phyloP scores from a whole-genome alignment of 2,888 invertebrate species.

The Digitonthophagus gazella region DNA sequence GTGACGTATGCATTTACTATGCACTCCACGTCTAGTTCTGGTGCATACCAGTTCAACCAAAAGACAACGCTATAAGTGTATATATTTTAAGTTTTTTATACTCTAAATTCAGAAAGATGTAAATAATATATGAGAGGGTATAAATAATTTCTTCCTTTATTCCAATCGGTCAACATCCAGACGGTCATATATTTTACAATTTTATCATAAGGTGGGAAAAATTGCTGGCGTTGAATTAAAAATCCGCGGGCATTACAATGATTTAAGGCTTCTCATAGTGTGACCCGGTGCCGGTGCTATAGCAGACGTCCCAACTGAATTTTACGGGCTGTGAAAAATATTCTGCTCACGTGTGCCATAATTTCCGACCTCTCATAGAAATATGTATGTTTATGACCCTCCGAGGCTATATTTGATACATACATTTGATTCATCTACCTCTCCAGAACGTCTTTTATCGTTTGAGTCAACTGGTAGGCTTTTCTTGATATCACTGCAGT shows the following conservation, averaged over 20 bases:
- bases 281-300: not conserved
- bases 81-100: too few species aligned
- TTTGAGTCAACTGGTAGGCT: too few species aligned
- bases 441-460: not conserved
- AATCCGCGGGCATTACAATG: not conserved
- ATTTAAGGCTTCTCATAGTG: not conserved
- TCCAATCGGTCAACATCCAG: not conserved
- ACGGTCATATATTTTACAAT: not conserved
- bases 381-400: not conserved
- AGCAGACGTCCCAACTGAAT: not conserved
- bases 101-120: too few species aligned
- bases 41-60: too few species aligned
- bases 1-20: too few species aligned
- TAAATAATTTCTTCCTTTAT: too few species aligned
- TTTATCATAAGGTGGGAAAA: not conserved
- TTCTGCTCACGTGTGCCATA: not conserved
- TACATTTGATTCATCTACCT: not conserved
- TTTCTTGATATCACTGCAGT: too few species aligned
- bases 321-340: not conserved
- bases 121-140: too few species aligned
- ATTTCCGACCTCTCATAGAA: not conserved
- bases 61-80: too few species aligned
- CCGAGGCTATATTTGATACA: not conserved
- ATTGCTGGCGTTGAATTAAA: not conserved
- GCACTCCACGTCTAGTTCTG: too few species aligned